A percentile compares a stretch with the other conserved stretches of the same genome.
Evolutionary conservation across 2,797 vertebrate genomes (phyloP).

Genomic region (Anas bernieri): DNA sequence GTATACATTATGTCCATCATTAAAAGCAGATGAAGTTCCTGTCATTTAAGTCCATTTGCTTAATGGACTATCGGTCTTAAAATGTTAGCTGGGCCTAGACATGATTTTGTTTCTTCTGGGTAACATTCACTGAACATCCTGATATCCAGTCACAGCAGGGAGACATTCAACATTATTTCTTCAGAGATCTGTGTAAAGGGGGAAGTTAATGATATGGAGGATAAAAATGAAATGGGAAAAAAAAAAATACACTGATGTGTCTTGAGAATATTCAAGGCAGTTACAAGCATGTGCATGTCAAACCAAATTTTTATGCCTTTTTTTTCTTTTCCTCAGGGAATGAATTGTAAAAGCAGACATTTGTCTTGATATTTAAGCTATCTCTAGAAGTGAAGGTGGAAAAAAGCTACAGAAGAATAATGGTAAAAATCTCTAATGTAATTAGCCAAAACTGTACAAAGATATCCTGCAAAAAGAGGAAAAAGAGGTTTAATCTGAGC

Average conservation of each 20-base stretch:
- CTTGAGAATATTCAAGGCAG: background rate
- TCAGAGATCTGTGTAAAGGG: background rate
- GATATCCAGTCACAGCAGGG: background rate
- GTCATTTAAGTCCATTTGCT: background rate
- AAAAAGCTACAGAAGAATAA: background rate
- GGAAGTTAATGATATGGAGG: background rate
- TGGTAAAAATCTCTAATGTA: background rate
- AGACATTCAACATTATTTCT: background rate
- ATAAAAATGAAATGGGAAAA: conserved; percentile 13
- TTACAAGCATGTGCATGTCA: background rate
- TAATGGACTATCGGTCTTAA: background rate
- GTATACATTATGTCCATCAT: background rate
- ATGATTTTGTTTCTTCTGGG: background rate
- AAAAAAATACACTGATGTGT: background rate
- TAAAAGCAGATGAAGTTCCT: background rate
- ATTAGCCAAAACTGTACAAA: background rate
- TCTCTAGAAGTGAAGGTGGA: background rate
- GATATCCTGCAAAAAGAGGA: background rate
- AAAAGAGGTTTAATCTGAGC: background rate
- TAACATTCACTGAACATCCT: background rate
- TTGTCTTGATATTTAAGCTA: background rate
- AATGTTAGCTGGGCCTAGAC: background rate
- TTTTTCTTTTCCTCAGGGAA: background rate
- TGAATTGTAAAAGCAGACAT: background rate
- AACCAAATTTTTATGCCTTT: background rate